Evolutionary conservation across 2,797 vertebrate species (phyloP), one percentile per base, ranked within the genome.

Genomic region (Sandelia bainsii): DNA sequence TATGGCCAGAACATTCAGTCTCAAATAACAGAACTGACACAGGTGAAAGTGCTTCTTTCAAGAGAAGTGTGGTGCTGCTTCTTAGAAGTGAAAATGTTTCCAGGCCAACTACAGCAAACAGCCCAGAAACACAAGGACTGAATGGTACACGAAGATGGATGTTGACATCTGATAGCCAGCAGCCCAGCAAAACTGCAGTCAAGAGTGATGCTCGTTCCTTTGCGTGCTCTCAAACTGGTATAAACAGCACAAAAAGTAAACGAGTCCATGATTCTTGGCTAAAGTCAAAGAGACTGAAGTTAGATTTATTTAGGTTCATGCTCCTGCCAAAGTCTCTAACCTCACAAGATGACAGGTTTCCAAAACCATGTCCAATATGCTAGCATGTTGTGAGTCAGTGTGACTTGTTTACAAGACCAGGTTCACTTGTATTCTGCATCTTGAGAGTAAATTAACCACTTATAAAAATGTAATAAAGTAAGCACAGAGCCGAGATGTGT

Each of bases 221-320:
- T 62, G 68, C 50, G 63, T 49, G 48, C 56, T 77, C 44, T 37
- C 44, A 40, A 39, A 25, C 45, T 49, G 65, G 54, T 59, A 68
- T 39, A 73, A 73, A 77, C 72, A 77, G 65, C 56, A 23, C 51
- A 58, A 46, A 66, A 37, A 69, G 56, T 61, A 82, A 81, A 73
- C 22, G 32, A 80, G 69, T 67, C 32, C 67, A 63, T 23, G 46
- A 64, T 54, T 80, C 34, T 75, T 83, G 85, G 80, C 70, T 53
- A 5, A 39, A 64, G 77, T 75, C 69, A 62, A 83, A 86, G 57
- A 48, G 50, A 49, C 29, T 63, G 45, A 9, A 67, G 53, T 67
- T 52, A n/a, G 75, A 85, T 87, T 83, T 82, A 70, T 86, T 89
- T 79, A 56, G 63, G 56, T 58, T 57, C 58, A 12, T n/a, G 8